Conservation (phyloP, 2,797 vertebrate genomes). For the Macroramphosus scolopax region DNA sequence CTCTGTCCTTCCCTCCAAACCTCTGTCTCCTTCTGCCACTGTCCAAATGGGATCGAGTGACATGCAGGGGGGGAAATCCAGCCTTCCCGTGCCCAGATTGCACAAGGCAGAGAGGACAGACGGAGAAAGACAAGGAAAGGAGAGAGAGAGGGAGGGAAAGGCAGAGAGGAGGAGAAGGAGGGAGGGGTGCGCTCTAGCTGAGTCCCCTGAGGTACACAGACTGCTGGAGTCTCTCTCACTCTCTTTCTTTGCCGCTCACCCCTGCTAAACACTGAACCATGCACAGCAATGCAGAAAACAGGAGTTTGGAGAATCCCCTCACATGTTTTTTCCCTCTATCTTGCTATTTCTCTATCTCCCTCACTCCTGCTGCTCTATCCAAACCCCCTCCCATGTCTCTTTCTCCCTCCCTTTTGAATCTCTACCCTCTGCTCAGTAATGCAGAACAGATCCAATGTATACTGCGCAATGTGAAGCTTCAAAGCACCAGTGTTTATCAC, state of each 20-base stretch:
- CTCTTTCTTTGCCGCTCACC: slow-evolving; percentile 39
- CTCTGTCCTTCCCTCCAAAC: slow-evolving; percentile 26
- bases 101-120: slow-evolving; percentile 40
- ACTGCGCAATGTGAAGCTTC: slow-evolving; percentile 55
- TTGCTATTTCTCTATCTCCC: slow-evolving; percentile 8
- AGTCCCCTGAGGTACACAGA: slow-evolving; percentile 59
- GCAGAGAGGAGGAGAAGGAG: slow-evolving; percentile 16
- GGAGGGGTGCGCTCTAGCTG: slow-evolving; percentile 29
- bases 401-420: slow-evolving; percentile 15
- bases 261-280: slow-evolving; percentile 68
- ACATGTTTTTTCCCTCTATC: slow-evolving; percentile 22
- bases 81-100: slow-evolving; percentile 40
- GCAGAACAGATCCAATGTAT: slow-evolving; percentile 63
- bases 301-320: slow-evolving; percentile 54
- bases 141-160: slow-evolving; percentile 23
- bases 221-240: slow-evolving; percentile 46
- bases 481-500: slow-evolving; percentile 39
- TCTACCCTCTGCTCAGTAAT: slow-evolving; percentile 74
- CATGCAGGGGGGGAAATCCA: slow-evolving; percentile 41
- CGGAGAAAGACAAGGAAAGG: slow-evolving; percentile 35
- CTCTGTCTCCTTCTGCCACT: slow-evolving; percentile 27
- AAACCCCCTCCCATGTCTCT: slow-evolving; percentile 7
- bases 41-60: slow-evolving; percentile 41
- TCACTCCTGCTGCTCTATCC: slow-evolving; percentile 10
- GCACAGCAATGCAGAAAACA: slow-evolving; percentile 64